A percentile compares a stretch with the other conserved stretches of the same genome.
These are phyloP conservation scores for Antheraea yamamai DNA, from an alignment of 2,888 invertebrate genomes.

Conservation along the genomic window DNA sequence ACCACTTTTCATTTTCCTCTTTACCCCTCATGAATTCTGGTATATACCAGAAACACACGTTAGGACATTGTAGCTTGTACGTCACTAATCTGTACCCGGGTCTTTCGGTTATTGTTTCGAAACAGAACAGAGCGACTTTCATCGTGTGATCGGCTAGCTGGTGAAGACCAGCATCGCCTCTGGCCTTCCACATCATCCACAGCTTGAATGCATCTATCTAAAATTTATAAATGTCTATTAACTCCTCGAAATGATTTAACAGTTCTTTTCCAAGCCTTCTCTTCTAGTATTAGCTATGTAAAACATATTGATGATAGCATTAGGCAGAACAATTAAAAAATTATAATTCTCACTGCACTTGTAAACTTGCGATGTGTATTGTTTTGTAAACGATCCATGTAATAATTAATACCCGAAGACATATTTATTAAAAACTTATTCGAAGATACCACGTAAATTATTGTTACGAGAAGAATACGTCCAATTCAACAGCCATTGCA, in stretches of 20 bases:
- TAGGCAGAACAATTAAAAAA: background rate
- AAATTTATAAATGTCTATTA: constrained; percentile 18
- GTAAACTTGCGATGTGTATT: background rate
- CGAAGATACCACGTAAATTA: background rate
- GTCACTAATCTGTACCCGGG: constrained; percentile 84
- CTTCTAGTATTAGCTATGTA: no score
- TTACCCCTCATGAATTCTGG: constrained; percentile 76
- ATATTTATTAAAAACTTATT: background rate
- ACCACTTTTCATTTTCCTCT: constrained; percentile 73
- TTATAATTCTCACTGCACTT: background rate
- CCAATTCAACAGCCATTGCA: no score
- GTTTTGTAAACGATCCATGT: background rate
- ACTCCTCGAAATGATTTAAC: background rate
- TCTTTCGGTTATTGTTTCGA: constrained; percentile 70
- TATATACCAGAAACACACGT: constrained; percentile 96
- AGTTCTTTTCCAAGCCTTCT: no score
- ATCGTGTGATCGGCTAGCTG: constrained; percentile 85
- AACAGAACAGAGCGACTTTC: constrained; percentile 82
- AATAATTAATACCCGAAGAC: background rate
- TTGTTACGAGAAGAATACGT: no score
- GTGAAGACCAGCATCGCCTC: constrained; percentile 84
- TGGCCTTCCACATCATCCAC: constrained; percentile 95
- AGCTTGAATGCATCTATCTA: constrained; percentile 94
- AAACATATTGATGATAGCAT: background rate
- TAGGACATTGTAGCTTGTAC: constrained; percentile 86